Evolutionary conservation across 1,140 invertebrate genomes (phyloP).

Genomic region (Cydia strobilella): DNA sequence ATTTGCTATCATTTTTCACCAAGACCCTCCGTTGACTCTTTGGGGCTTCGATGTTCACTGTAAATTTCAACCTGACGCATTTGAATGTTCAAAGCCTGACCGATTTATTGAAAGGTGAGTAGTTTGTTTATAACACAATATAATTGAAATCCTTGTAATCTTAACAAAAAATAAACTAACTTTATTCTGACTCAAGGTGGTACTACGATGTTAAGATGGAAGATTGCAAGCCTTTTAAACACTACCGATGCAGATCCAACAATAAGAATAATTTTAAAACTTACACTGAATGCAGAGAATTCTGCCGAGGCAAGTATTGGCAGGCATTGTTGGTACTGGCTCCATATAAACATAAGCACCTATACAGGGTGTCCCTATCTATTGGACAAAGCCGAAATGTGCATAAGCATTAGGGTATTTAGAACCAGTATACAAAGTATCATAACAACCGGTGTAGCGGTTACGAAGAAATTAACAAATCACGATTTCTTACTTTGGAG

Average conservation of each 20-base stretch:
- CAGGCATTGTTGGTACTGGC: background rate
- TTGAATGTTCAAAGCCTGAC: background rate
- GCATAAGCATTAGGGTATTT: no score
- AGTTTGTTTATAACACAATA: background rate
- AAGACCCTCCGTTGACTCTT: background rate
- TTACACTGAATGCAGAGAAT: conserved; percentile 40
- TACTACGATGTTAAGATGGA: conserved; percentile 59
- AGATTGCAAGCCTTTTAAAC: conserved; percentile 47
- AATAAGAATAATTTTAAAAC: conserved; percentile 48
- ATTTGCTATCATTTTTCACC: background rate
- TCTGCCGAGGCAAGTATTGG: conserved; percentile 46
- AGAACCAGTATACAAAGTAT: no score
- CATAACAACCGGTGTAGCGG: no score
- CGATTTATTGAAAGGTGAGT: background rate
- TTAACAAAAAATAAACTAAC: background rate
- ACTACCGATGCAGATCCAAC: conserved; percentile 43
- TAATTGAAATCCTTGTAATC: background rate
- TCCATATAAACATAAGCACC: no score
- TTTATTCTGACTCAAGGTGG: conserved; percentile 43
- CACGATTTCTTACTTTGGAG: no score
- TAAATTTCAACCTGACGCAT: conserved; percentile 10
- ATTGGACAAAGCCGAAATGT: no score
- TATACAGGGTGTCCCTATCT: no score
- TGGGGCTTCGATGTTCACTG: background rate
- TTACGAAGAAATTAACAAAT: no score